Evolutionary conservation across 2,888 invertebrate genomes (phyloP), one percentile per base, ranked within the genome.

Genomic region (Thysanoteuthis rhombus): DNA sequence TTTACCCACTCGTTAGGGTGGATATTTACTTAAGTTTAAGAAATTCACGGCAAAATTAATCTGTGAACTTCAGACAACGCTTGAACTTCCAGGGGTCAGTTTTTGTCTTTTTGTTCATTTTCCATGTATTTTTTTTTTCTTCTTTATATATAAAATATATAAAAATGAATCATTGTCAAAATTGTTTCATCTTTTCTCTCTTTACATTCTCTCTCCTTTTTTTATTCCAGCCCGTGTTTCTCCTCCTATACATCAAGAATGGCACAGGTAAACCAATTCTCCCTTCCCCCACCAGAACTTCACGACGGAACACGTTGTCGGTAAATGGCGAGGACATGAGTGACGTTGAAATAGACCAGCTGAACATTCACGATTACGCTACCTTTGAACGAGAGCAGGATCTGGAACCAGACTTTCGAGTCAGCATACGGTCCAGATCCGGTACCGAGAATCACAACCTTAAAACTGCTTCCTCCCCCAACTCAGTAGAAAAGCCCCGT

Each of bases 301-400:
- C 75, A 93, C 94, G 95, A 58, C 91, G 93, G 52, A 95, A 95
- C 94, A 95, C 95, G 93, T 95, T 97, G 93, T 97, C 97, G 93
- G 96, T 97, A 75, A 97, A 97, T 94, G 97, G 97, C 45, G 96
- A 97, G 94, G 94, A 95, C 93, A 93, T 96, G 90, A 95, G 96
- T 22, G 94, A 94, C 52, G 52, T 94, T 42, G 94, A 95, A 93
- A 92, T 95, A 52, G 95, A 95, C n/a, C 94, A 95, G 40, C 94
- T 97, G 90, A 96, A 96, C 94, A 97, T 97, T 94, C 97, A 97
- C 94, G 96, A 97, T 94, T 96, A 95, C 95, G 96, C 97, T 92
- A 94, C 94, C 25, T 97, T 97, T 95, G 96, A 96, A 94, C 95
- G 96, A 94, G 96, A 96, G 92, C 95, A 96, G 36, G 94, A 95